A percentile compares a stretch with the other conserved stretches of the same genome.
Evolutionary conservation across 2,888 invertebrate genomes (phyloP).

Genomic region (Oegoconia quadripuncta): DNA sequence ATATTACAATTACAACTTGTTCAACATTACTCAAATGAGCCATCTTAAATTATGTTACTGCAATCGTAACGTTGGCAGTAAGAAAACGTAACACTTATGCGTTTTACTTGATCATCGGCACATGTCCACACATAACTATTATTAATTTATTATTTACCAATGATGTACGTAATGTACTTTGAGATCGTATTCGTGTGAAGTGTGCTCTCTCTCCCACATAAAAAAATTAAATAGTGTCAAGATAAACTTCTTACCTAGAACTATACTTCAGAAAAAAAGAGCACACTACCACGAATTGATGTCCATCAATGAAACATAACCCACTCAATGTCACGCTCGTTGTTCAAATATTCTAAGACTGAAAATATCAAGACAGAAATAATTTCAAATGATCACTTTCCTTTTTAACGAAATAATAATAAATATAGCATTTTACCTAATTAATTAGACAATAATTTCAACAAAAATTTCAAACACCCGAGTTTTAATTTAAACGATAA

Average conservation of each 20-base stretch:
- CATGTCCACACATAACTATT: slow-evolving; percentile 66
- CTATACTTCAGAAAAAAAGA: slow-evolving; percentile 22
- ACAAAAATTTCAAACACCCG: slow-evolving; percentile 76
- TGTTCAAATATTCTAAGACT: slow-evolving; percentile 54
- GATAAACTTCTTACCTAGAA: slow-evolving; percentile 21
- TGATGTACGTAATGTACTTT: slow-evolving; percentile 25
- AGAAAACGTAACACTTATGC: slow-evolving; percentile 14
- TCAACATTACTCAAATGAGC: slow-evolving; percentile 26
- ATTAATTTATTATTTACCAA: slow-evolving; percentile 39
- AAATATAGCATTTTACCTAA: slow-evolving; percentile 75
- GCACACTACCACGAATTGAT: slow-evolving; percentile 36
- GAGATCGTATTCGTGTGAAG: slow-evolving; percentile 33
- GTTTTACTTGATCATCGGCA: slow-evolving; percentile 41
- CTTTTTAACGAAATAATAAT: slow-evolving; percentile 72
- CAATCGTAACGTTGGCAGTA: slow-evolving; percentile 13
- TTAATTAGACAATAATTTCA: slow-evolving; percentile 78
- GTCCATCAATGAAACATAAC: slow-evolving; percentile 44
- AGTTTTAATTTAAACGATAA: slow-evolving; percentile 62
- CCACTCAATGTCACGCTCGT: slow-evolving; percentile 56
- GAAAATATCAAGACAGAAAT: slow-evolving; percentile 78
- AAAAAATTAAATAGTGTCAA: slow-evolving; percentile 18
- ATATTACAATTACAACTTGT: slow-evolving; percentile 44
- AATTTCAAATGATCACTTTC: slow-evolving; percentile 73
- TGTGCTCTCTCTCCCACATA: slow-evolving; percentile 28
- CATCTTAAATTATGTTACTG: slow-evolving; percentile 1